Base-by-base conservation (phyloP, 2,797 vertebrate species). In the Erethizon dorsatum region DNA sequence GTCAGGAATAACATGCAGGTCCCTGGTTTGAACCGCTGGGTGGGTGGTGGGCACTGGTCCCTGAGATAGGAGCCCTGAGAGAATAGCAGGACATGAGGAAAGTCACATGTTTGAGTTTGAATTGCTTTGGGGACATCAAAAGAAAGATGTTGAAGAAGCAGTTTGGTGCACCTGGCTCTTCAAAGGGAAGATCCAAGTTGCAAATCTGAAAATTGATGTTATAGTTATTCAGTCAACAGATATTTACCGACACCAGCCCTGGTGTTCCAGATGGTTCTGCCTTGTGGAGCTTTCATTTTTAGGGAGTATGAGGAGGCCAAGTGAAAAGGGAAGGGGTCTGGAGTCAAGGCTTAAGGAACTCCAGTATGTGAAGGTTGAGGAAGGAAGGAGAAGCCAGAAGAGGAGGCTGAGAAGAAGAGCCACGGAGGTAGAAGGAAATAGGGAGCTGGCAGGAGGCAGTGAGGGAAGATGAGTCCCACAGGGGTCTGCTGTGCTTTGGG, bases 41-140 rank as follows among this genome's bases (percentile, higher is more conserved):
- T 37, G 4, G 80, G 4, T 6, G 17, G 45, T 45, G 52, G 77
- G 77, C 20, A 20, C 41, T n/a, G 14, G 20, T 75, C 28, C 54
- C 83, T 50, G 17, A 47, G 50, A 28, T 22, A 73, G 85, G 71
- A 88, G 26, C 86, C 78, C 59, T 45, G 2, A 65, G 59, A 47
- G 11, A 93, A 24, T 22, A 24, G 6, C 65, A 18, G 89, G 37
- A 56, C 79, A 77, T 28, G 54, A 50, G 24, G 13, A 24, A 7
- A 45, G n/a, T 65, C 57, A 37, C 10, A 3, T n/a, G 14, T 50
- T 79, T 84, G 65, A 31, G 6, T 56, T 83, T 56, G 54, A 67
- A 26, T 92, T 65, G 52, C 57, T 89, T 61, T 87, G 80, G n/a
- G 56, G 47, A 47, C 63, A 11, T 93, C 80, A 82, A 56, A 91